phyloP scores from a whole-genome alignment of 2,797 vertebrate genomes.

The Spea hammondii region DNA sequence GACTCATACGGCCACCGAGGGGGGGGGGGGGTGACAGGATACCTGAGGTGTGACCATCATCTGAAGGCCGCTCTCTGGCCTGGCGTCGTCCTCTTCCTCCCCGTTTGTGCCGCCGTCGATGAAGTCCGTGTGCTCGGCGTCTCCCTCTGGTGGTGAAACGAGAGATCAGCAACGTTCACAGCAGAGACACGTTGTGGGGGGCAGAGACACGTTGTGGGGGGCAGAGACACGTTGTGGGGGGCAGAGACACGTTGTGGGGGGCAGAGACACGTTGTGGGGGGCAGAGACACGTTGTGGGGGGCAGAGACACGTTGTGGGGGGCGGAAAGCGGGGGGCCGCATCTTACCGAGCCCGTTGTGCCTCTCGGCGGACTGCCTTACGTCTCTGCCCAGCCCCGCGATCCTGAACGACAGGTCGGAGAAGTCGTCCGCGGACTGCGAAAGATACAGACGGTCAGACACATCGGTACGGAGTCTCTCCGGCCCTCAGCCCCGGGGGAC shows the following conservation, averaged over 20 bases:
- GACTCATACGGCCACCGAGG: not conserved
- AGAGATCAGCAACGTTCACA: not conserved
- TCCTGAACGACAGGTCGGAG: constrained; percentile 80
- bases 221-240: not conserved
- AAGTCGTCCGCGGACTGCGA: constrained; percentile 84
- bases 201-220: not conserved
- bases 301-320: not conserved
- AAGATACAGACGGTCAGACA: too few species aligned
- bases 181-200: not conserved
- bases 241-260: not conserved
- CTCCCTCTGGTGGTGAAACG: constrained; percentile 66
- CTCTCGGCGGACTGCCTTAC: constrained; percentile 75
- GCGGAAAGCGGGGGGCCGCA: not conserved
- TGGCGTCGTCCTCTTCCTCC: constrained; percentile 67
- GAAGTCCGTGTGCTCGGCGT: constrained; percentile 75
- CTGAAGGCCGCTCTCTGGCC: constrained; percentile 44
- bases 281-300: not conserved
- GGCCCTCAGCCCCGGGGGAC: too few species aligned
- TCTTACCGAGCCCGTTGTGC: constrained; percentile 60
- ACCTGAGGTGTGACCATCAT: constrained; percentile 59
- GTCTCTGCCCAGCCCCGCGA: constrained; percentile 77
- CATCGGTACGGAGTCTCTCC: too few species aligned
- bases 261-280: not conserved
- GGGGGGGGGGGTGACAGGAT: too few species aligned
- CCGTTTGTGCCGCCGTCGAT: constrained; percentile 74